These are phyloP conservation scores for Meloidogyne chitwoodi DNA, from an alignment of 1,140 invertebrate genomes.

Conservation along the genomic window DNA sequence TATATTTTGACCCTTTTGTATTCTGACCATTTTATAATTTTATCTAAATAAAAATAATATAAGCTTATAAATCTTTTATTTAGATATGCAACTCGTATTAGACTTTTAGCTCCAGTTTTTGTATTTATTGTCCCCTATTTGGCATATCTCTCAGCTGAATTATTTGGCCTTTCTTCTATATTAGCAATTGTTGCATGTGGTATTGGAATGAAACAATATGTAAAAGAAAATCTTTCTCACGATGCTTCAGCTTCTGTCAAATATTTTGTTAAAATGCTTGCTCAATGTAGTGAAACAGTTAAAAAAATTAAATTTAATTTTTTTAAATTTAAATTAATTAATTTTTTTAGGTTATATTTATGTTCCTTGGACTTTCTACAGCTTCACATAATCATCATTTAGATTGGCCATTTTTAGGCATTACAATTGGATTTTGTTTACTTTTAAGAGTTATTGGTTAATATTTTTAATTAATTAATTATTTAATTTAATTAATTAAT, in stretches of 20 bases:
- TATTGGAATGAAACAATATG: slow-evolving; percentile 97
- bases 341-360: slow-evolving; percentile 73
- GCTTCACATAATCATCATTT: slow-evolving; percentile 67
- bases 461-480: not conserved
- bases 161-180: slow-evolving; percentile 46
- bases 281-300: slow-evolving; percentile 75
- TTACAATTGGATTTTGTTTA: slow-evolving; percentile 90
- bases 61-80: not conserved
- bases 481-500: not conserved
- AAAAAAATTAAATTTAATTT: not conserved
- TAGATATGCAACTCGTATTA: slow-evolving; percentile 24
- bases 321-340: not conserved
- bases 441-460: slow-evolving; percentile 75
- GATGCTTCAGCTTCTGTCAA: slow-evolving; percentile 96
- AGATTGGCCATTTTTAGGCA: slow-evolving; percentile 88
- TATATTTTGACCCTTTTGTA: too few relatives aligned
- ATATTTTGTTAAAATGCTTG: slow-evolving; percentile 95
- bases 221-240: slow-evolving; percentile 91
- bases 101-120: slow-evolving; percentile 28
- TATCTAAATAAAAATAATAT: too few relatives aligned
- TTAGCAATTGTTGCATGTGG: slow-evolving; percentile 84
- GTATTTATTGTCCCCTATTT: slow-evolving; percentile 42
- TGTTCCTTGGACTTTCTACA: slow-evolving; percentile 93
- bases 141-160: slow-evolving; percentile 40
- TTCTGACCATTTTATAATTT: too few relatives aligned